Evolutionary conservation across 1,140 invertebrate species (phyloP).

Genomic region (Drosophila santomea): DNA sequence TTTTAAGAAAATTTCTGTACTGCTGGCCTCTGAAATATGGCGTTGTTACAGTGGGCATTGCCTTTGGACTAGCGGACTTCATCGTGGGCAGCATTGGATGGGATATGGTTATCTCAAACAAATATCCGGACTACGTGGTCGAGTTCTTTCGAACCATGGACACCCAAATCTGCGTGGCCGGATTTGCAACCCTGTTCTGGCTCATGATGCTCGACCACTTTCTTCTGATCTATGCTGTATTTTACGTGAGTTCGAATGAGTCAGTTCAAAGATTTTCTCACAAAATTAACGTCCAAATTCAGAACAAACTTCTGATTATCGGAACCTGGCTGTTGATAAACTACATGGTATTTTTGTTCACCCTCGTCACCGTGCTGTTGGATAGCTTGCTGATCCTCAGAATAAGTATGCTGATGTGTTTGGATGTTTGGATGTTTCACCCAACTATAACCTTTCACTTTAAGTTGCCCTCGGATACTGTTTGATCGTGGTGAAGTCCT

Average conservation of each 20-base stretch:
- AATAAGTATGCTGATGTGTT: constrained; percentile 6
- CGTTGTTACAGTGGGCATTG: constrained; percentile 5
- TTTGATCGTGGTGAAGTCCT: constrained; percentile 32
- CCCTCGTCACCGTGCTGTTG: constrained; percentile 29
- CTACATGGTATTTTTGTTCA: constrained; percentile 23
- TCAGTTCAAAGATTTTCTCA: no score
- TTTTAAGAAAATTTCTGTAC: constrained; percentile 23
- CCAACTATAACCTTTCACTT: not conserved
- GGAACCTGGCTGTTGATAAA: constrained; percentile 34
- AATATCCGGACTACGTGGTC: constrained; percentile 4
- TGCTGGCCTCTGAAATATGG: constrained; percentile 22
- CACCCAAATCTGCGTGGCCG: constrained; percentile 3
- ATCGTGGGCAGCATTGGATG: constrained; percentile 4
- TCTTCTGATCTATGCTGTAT: constrained; percentile 15
- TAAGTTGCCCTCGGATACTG: constrained; percentile 12
- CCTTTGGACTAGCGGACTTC: constrained; percentile 13
- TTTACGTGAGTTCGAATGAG: constrained; percentile 6
- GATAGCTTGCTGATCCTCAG: constrained; percentile 9
- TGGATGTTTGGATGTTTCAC: no score
- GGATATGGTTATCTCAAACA: constrained; percentile 7
- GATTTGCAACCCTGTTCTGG: constrained; percentile 5
- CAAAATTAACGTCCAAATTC: no score
- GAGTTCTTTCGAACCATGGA: constrained; percentile 29
- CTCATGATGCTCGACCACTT: constrained; percentile 10
- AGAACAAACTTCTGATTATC: constrained; percentile 12